Conservation (phyloP, 2,888 invertebrate genomes). For the Nowickia ferox region DNA sequence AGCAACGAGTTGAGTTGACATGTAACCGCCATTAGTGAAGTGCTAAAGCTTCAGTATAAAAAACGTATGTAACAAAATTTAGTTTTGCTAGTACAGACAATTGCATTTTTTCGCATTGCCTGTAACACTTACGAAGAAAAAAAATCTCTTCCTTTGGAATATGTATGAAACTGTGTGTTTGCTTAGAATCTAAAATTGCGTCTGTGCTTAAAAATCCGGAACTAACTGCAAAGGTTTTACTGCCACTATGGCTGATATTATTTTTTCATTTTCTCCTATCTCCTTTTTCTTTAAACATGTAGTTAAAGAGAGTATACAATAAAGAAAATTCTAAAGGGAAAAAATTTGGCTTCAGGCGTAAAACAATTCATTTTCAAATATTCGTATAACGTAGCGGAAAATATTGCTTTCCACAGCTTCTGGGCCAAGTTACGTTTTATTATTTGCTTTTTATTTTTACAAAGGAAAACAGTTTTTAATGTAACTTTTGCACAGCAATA, state of each 20-base stretch:
- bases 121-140: not conserved
- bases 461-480: not conserved
- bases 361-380: conserved; percentile 62
- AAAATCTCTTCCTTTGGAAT: not conserved
- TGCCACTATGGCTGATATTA: not conserved
- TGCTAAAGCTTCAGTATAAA: conserved; percentile 41
- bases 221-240: conserved; percentile 58
- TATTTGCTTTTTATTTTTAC: not conserved
- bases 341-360: conserved; percentile 57
- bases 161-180: not conserved
- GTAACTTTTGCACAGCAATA: not conserved
- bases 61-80: conserved; percentile 5
- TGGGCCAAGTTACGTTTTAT: conserved; percentile 25
- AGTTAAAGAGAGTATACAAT: not conserved
- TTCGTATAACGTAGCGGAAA: conserved; percentile 64
- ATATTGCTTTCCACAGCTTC: conserved; percentile 67
- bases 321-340: not conserved
- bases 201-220: conserved; percentile 58
- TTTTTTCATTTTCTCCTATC: not conserved
- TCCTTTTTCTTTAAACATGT: not conserved
- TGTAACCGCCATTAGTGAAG: conserved; percentile 60
- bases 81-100: conserved; percentile 17
- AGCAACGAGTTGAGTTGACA: conserved; percentile 52
- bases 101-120: not conserved
- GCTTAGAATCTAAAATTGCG: conserved; percentile 11